Evolutionary conservation across 1,140 invertebrate genomes (phyloP).

Genomic region (Conopomorpha cramerella): DNA sequence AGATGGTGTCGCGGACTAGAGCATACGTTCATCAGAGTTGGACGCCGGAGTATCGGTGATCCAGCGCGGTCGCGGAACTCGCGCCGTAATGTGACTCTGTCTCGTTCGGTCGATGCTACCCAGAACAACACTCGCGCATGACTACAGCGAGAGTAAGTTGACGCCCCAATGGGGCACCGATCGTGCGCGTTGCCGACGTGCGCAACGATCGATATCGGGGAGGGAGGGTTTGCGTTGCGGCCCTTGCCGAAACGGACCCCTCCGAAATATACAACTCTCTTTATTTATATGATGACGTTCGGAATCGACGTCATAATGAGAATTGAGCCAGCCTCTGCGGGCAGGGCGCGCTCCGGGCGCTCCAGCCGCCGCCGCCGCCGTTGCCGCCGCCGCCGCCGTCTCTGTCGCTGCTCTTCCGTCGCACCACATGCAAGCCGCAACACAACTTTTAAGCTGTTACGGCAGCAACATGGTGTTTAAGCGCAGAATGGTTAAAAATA

Average conservation of each 20-base stretch:
- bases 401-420: no score
- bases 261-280: slow-evolving; percentile 20
- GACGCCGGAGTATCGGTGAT: no score
- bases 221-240: slow-evolving; percentile 30
- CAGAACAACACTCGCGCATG: slow-evolving; percentile 35
- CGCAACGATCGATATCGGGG: slow-evolving; percentile 30
- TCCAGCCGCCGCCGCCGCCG: no score
- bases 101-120: slow-evolving; percentile 29
- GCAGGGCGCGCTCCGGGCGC: slow-evolving; percentile 6
- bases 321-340: slow-evolving; percentile 8
- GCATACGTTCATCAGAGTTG: slow-evolving; percentile 21
- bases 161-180: no score
- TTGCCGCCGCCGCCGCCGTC: no score
- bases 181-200: no score
- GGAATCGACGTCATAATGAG: slow-evolving; percentile 26
- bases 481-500: no score
- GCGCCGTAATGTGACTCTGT: slow-evolving; percentile 35
- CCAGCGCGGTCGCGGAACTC: slow-evolving; percentile 37
- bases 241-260: slow-evolving; percentile 14
- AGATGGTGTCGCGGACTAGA: slow-evolving; percentile 24
- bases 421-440: no score
- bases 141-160: slow-evolving; percentile 24
- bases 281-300: slow-evolving; percentile 34
- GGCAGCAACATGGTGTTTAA: no score
- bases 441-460: no score